Base-by-base conservation (phyloP, 2,888 invertebrate genomes). In the Smittia aterrima region DNA sequence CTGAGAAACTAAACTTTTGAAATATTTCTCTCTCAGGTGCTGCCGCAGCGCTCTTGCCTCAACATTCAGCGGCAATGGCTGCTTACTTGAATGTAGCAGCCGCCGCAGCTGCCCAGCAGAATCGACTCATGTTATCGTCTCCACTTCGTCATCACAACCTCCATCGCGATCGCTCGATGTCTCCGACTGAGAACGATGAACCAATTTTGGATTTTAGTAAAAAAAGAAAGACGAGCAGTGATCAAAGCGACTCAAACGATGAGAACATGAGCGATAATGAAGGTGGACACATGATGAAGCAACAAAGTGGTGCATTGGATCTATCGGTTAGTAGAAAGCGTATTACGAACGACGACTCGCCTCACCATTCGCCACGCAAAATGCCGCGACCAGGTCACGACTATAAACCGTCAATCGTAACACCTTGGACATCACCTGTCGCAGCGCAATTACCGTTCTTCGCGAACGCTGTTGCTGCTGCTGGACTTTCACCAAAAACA, bases 191-290 rank as follows among this genome's bases (percentile, higher is more conserved):
- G 64, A 86, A 87, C 76, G 84, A 85, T 53, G 87, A 88, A 38
- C 87, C 87, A 1, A 90, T 90, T 40, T 83, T 95, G 74, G 92
- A 95, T 83, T 95, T 93, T 79, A 94, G 94, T 82, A 89, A 90
- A 27, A 91, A 92, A 79, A 86, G 89, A 77, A 83, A 84, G 75
- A 84, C 83, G 77, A 58, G 58, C 7, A 41, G 68, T n/a, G 68
- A 71, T 58, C 79, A 85, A 78, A 84, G 86, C 75, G 81, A 86
- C 78, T 81, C 85, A 75, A 79, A 86, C 75, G 86, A 87, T 24
- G 84, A 85, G 47, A 85, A 84, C 54, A 87, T 87, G 67, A 85
- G 86, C 75, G 88, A 88, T 53, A 86, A 87, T 76, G 90, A 92
- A 77, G 86, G 91, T 76, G 91, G 32, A 9, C 32, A 92, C 81